phyloP scores from a whole-genome alignment of 2,113 vertebrate species.

The Microcebus lehilahytsara region DNA sequence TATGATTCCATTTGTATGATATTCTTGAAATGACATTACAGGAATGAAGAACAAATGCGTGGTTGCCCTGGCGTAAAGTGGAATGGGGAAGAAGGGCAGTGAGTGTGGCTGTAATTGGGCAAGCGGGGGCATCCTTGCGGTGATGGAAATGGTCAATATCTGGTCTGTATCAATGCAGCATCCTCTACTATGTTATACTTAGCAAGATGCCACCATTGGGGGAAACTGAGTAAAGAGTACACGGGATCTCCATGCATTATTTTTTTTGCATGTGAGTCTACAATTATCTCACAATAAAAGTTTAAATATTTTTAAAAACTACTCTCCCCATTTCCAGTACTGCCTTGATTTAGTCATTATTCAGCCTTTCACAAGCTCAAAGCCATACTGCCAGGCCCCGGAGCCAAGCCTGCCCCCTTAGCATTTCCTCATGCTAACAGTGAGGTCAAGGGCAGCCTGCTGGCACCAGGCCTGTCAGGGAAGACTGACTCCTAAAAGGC shows the following conservation, averaged over 20 bases:
- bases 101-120: neutral
- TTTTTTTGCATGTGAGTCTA: neutral
- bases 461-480: neutral
- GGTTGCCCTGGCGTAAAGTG: neutral
- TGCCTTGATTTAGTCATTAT: neutral
- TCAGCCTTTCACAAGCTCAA: neutral
- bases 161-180: neutral
- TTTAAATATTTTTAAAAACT: neutral
- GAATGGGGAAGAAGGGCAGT: neutral
- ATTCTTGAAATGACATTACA: slow-evolving; percentile 6
- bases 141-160: neutral
- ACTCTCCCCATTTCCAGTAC: neutral
- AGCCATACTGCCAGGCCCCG: neutral
- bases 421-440: neutral
- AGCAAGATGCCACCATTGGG: neutral
- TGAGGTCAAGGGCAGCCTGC: neutral
- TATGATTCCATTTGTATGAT: neutral
- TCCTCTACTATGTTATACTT: neutral
- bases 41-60: neutral
- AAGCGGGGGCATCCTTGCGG: neutral
- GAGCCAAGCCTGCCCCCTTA: neutral
- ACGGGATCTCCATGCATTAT: neutral
- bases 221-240: neutral
- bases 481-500: neutral
- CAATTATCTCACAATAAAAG: neutral